Conservation (phyloP, 2,888 invertebrate genomes). For the Pediacus dermestoides region DNA sequence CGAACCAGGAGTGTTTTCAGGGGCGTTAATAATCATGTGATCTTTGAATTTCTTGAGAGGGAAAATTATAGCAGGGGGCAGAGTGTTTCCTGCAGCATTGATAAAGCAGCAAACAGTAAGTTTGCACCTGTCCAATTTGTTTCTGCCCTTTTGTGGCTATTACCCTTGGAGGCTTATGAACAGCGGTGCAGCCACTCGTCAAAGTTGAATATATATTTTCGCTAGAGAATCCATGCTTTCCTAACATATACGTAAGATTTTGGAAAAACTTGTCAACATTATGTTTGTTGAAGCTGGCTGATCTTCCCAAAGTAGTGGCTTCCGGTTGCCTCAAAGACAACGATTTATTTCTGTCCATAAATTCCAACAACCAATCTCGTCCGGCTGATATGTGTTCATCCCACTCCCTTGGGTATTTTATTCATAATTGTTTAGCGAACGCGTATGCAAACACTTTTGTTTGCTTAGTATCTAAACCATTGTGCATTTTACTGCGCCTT, state of each 20-base stretch:
- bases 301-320: constrained; percentile 11
- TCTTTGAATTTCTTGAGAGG: constrained; percentile 12
- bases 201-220: constrained; percentile 9
- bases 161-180: constrained; percentile 15
- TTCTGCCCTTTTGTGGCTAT: constrained; percentile 13
- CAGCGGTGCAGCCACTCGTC: constrained; percentile 13
- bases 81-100: constrained; percentile 14
- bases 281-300: constrained; percentile 13
- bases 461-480: constrained; percentile 1
- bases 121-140: constrained; percentile 13
- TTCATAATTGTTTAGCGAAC: constrained; percentile 6
- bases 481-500: neutral
- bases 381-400: constrained; percentile 10
- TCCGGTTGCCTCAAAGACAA: constrained; percentile 12
- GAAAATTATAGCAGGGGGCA: too few relatives aligned
- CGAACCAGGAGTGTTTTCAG: constrained; percentile 10
- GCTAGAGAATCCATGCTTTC: constrained; percentile 8
- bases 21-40: constrained; percentile 14
- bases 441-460: neutral
- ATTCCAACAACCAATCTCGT: constrained; percentile 8
- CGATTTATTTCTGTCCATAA: constrained; percentile 11
- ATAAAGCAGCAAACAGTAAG: constrained; percentile 12
- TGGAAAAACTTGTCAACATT: constrained; percentile 15
- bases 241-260: constrained; percentile 10
- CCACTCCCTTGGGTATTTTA: constrained; percentile 10